A percentile compares a stretch with the other conserved stretches of the same genome.
Evolutionary conservation across 1,140 invertebrate species (phyloP).

Genomic region (Schlechtendalia chinensis): DNA sequence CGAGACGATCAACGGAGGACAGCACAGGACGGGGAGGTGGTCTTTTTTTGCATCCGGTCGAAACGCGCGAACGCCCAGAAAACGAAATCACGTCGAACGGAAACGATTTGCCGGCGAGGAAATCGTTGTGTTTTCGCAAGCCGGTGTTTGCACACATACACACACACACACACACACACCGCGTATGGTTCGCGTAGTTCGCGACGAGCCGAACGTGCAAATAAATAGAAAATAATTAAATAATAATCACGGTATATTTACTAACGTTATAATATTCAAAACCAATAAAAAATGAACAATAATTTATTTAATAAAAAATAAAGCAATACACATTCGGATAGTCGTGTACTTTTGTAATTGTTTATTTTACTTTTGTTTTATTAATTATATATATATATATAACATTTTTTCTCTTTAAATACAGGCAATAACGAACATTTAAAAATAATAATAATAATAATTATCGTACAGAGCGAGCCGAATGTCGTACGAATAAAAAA

Average conservation of each 20-base stretch:
- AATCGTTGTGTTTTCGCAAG: too few species aligned
- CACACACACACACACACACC: too few species aligned
- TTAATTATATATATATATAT: slow-evolving; percentile 43
- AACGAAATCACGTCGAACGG: too few species aligned
- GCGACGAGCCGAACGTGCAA: too few species aligned
- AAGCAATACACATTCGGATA: slow-evolving; percentile 37
- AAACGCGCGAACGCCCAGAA: too few species aligned
- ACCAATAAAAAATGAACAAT: slow-evolving; percentile 39
- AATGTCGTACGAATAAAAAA: background rate
- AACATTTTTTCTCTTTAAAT: slow-evolving; percentile 36
- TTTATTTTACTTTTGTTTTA: slow-evolving; percentile 7
- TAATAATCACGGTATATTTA: slow-evolving; percentile 25
- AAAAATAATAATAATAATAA: slow-evolving; percentile 31
- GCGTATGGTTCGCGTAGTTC: too few species aligned
- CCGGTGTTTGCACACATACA: too few species aligned
- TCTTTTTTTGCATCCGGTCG: too few species aligned
- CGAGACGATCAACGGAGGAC: too few species aligned
- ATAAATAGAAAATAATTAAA: too few species aligned
- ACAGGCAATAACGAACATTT: slow-evolving; percentile 36
- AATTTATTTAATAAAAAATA: slow-evolving; percentile 45
- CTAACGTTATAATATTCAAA: slow-evolving; percentile 41
- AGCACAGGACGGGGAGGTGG: too few species aligned
- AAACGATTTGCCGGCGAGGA: too few species aligned
- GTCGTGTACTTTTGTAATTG: slow-evolving; percentile 30
- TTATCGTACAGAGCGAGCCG: slow-evolving; percentile 30